Conservation (phyloP, 2,888 invertebrate genomes). For the Dynastes maya region DNA sequence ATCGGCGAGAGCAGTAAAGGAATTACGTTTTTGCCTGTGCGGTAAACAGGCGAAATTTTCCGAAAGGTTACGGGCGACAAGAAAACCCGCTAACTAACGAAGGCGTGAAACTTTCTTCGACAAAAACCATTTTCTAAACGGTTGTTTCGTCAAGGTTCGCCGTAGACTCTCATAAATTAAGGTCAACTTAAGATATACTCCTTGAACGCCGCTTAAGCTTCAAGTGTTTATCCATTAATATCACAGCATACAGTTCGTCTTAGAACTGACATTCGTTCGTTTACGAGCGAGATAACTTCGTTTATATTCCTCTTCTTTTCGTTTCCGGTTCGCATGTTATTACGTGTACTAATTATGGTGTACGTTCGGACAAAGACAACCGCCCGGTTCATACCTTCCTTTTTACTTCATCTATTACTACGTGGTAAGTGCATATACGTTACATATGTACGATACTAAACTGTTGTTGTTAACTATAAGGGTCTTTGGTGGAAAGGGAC, state of each 20-base stretch:
- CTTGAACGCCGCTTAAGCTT: conserved; percentile 32
- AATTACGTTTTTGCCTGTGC: background rate
- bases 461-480: no score
- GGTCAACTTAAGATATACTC: conserved; percentile 43
- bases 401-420: no score
- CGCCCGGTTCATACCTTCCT: no score
- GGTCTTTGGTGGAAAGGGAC: no score
- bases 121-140: conserved; percentile 30
- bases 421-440: no score
- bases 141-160: conserved; percentile 39
- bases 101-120: conserved; percentile 23
- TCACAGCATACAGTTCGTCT: background rate
- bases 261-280: no score
- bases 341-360: no score
- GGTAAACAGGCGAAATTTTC: conserved; percentile 20
- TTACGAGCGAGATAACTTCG: no score
- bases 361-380: no score
- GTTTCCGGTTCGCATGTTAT: no score
- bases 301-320: no score
- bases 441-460: no score
- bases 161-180: conserved; percentile 38
- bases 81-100: conserved; percentile 27
- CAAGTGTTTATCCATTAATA: conserved; percentile 46
- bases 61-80: conserved; percentile 36
- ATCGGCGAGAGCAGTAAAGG: background rate